Evolutionary conservation across 2,888 invertebrate species (phyloP).

Genomic region (Agonopterix arenella): DNA sequence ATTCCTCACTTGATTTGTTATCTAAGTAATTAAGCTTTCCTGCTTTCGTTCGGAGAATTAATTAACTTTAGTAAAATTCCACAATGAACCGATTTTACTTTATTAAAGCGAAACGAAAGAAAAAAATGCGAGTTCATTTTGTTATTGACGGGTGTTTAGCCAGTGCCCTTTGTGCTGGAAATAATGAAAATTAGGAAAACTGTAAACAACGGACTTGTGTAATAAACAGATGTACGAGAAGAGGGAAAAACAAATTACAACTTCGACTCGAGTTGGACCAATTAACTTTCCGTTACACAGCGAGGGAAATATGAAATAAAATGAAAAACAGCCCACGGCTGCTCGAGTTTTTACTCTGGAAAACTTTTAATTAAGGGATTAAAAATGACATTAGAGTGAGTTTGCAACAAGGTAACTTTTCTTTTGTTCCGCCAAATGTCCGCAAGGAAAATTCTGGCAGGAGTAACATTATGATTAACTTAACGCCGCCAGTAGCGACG

Average conservation of each 20-base stretch:
- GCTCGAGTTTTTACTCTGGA: constrained; percentile 49
- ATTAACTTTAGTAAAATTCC: too few species aligned
- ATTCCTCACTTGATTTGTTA: background rate
- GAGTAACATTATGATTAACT: constrained; percentile 32
- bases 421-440: constrained; percentile 46
- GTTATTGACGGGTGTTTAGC: background rate
- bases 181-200: constrained; percentile 38
- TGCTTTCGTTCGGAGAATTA: background rate
- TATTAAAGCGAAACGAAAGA: background rate
- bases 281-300: constrained; percentile 72
- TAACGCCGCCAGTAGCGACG: constrained; percentile 19
- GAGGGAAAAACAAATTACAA: constrained; percentile 70
- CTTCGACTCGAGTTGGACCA: constrained; percentile 66
- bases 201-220: constrained; percentile 48
- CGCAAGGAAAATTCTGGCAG: constrained; percentile 31
- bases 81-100: background rate
- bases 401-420: constrained; percentile 61
- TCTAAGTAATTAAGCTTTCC: background rate
- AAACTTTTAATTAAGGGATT: constrained; percentile 76
- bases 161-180: constrained; percentile 3
- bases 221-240: constrained; percentile 62
- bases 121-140: background rate
- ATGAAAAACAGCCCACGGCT: constrained; percentile 64
- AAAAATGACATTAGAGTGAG: constrained; percentile 73
- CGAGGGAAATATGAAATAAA: constrained; percentile 71